A percentile compares a stretch with the other conserved stretches of the same genome.
These are phyloP conservation scores for Esox masquinongy DNA, from an alignment of 2,797 vertebrate species.

Conservation along the genomic window DNA sequence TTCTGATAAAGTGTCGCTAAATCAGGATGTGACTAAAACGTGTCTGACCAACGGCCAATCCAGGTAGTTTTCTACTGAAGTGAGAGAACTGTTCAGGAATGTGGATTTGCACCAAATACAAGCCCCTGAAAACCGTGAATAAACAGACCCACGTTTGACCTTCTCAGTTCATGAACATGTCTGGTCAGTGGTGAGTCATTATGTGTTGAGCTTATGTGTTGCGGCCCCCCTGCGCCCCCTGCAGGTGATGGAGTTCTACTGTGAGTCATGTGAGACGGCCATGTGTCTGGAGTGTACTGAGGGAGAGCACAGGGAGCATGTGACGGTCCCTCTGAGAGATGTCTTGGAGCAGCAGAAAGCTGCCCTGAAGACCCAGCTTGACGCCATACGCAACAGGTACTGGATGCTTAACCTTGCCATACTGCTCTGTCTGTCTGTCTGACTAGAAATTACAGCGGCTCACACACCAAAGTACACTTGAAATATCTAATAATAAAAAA, in stretches of 20 bases:
- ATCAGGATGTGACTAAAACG: neutral
- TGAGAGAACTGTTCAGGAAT: neutral
- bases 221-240: slow-evolving; percentile 39
- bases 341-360: slow-evolving; percentile 94
- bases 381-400: slow-evolving; percentile 86
- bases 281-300: slow-evolving; percentile 93
- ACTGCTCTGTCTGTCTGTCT: neutral
- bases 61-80: neutral
- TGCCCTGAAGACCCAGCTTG: slow-evolving; percentile 87
- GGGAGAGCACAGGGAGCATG: slow-evolving; percentile 89
- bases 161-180: neutral
- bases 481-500: neutral
- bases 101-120: neutral
- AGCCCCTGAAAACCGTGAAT: neutral
- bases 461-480: neutral
- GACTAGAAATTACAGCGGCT: neutral
- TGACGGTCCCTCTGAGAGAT: slow-evolving; percentile 86
- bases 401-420: neutral
- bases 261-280: slow-evolving; percentile 92
- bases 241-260: slow-evolving; percentile 97
- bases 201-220: neutral
- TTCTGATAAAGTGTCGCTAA: neutral
- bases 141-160: neutral
- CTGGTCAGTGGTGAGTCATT: neutral
- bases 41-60: neutral